Evolutionary conservation across 1,140 invertebrate species (phyloP), one percentile per base, ranked within the genome.

Genomic region (Sipha flava): DNA sequence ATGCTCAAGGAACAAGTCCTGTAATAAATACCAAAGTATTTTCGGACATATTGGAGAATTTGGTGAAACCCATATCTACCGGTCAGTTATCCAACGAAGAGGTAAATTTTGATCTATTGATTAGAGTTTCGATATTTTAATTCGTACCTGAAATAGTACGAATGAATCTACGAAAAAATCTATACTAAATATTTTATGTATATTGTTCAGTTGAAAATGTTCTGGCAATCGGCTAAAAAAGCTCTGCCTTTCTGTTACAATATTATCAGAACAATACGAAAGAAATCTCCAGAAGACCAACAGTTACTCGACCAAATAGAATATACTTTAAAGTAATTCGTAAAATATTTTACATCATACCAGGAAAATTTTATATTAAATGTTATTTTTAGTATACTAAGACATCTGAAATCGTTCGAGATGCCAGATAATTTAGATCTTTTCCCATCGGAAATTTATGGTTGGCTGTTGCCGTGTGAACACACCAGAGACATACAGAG

Each of bases 161-260:
- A n/a, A n/a, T n/a, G n/a, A n/a, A n/a, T n/a, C n/a, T n/a, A n/a
- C n/a, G n/a, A n/a, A n/a, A n/a, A n/a, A 49, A 31, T 37, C 5
- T 37, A 37, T 66, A 79, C 16, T 79, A 37, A 64, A 23, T n/a
- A 14, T 73, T 14, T 62, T 21, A 66, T 73, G 23, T 18, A 23
- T 79, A 16, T 37, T 31, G 79, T 83, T 45, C 68, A 85, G 85
- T 85, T 89, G 0, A 92, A 90, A 86, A 83, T 91, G 26, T 94
- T 94, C 83, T 94, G 93, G 93, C 91, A 93, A 73, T 90, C 91
- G 1, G 89, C 89, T 0, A 92, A 89, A 82, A 91, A 92, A 84
- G 82, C 94, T 7, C 83, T 94, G 10, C 92, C 92, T 31, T 93
- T 92, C 7, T 93, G 92, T 81, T 90, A 91, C 80, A 90, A 89